Conservation (phyloP, 2,888 invertebrate species). For the Ecliptopera silaceata region DNA sequence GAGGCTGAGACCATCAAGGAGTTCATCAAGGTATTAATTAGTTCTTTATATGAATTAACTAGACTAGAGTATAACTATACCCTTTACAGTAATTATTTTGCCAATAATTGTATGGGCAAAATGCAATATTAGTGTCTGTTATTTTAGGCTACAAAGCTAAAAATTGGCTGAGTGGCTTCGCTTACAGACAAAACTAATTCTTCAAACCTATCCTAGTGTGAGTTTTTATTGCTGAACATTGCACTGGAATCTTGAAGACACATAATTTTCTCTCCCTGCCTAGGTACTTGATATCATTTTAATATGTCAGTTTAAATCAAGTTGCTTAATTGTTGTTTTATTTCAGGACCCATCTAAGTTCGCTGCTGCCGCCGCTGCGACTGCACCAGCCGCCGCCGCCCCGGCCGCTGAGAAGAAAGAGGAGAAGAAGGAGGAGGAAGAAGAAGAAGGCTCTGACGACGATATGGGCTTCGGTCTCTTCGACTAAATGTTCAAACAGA, state of each 20-base stretch:
- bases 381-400: slow-evolving; percentile 86
- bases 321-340: slow-evolving; percentile 39
- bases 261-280: slow-evolving; percentile 36
- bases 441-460: slow-evolving; percentile 93
- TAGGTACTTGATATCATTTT: neutral
- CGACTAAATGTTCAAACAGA: slow-evolving; percentile 83
- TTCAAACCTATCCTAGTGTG: slow-evolving; percentile 70
- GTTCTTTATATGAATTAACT: neutral
- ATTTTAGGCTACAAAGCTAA: slow-evolving; percentile 37
- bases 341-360: slow-evolving; percentile 97
- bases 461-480: slow-evolving; percentile 99
- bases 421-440: slow-evolving; percentile 91
- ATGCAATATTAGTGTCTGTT: too few relatives aligned
- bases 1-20: slow-evolving; percentile 97
- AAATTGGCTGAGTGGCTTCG: slow-evolving; percentile 55
- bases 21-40: slow-evolving; percentile 87
- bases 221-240: slow-evolving; percentile 45
- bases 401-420: slow-evolving; percentile 85
- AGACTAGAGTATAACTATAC: neutral
- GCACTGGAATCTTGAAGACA: slow-evolving; percentile 68
- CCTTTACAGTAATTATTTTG: slow-evolving; percentile 49
- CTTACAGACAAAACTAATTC: slow-evolving; percentile 64
- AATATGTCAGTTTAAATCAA: neutral
- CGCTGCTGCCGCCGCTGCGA: slow-evolving; percentile 83
- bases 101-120: slow-evolving; percentile 43